A percentile compares a stretch with the other conserved stretches of the same genome.
phyloP scores from a whole-genome alignment of 2,888 invertebrate species.

The Amitus sp. region DNA sequence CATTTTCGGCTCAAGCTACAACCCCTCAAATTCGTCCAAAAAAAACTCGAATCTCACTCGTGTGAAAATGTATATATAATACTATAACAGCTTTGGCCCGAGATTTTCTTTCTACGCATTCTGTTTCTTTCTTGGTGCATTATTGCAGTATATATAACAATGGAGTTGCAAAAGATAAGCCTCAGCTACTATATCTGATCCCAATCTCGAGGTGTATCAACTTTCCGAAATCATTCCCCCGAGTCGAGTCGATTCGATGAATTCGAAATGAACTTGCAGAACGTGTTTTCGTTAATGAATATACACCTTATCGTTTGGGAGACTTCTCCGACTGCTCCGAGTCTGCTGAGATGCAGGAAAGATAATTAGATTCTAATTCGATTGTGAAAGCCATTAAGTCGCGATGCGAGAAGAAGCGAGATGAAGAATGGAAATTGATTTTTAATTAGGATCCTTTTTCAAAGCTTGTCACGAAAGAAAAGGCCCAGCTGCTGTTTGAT shows the following conservation, averaged over 20 bases:
- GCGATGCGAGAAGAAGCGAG: not conserved
- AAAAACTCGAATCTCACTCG: no score
- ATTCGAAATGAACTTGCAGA: slow-evolving; percentile 34
- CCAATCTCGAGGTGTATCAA: slow-evolving; percentile 20
- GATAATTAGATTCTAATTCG: slow-evolving; percentile 6
- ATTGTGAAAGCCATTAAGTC: slow-evolving; percentile 8
- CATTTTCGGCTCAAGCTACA: no score
- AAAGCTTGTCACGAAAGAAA: not conserved
- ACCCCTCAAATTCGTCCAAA: no score
- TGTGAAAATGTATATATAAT: no score
- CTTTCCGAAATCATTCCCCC: slow-evolving; percentile 15
- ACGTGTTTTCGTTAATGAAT: slow-evolving; percentile 13
- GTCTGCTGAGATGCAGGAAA: not conserved
- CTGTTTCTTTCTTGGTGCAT: no score
- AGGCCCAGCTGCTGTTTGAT: not conserved
- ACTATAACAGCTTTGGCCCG: no score
- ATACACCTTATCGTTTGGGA: slow-evolving; percentile 3
- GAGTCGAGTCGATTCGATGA: slow-evolving; percentile 19
- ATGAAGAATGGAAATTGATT: slow-evolving; percentile 1
- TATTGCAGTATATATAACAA: not conserved
- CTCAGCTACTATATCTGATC: slow-evolving; percentile 30
- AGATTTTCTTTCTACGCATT: no score
- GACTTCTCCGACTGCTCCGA: not conserved
- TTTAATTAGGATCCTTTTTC: slow-evolving; percentile 2
- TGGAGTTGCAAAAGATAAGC: slow-evolving; percentile 7